phyloP scores from a whole-genome alignment of 2,888 invertebrate species.

The Temnothorax rugatulus region DNA sequence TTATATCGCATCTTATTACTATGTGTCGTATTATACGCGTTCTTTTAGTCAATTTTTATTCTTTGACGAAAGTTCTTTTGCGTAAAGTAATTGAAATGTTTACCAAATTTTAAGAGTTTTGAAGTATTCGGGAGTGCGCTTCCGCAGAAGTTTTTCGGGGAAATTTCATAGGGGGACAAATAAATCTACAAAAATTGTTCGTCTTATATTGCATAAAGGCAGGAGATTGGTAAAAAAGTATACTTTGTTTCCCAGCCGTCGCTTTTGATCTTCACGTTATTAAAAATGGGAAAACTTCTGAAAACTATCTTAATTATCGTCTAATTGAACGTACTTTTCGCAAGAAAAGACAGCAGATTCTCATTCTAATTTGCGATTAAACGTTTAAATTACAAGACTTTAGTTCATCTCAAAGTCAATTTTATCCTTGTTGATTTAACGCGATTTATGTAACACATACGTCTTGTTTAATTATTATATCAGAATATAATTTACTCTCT shows the following conservation, averaged over 20 bases:
- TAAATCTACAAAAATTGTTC: slow-evolving; percentile 42
- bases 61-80: background rate
- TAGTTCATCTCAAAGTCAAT: background rate
- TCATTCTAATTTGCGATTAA: background rate
- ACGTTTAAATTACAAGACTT: slow-evolving; percentile 1
- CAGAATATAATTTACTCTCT: background rate
- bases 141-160: slow-evolving; percentile 20
- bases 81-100: slow-evolving; percentile 9
- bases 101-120: slow-evolving; percentile 18
- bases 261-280: slow-evolving; percentile 49
- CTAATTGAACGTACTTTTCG: slow-evolving; percentile 65
- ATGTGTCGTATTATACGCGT: background rate
- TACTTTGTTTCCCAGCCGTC: slow-evolving; percentile 6
- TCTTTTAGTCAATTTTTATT: slow-evolving; percentile 6
- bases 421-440: background rate
- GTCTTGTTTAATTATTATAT: background rate
- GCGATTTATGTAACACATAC: background rate
- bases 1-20: background rate
- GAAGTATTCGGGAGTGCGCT: slow-evolving; percentile 18
- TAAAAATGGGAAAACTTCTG: slow-evolving; percentile 24
- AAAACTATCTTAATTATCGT: slow-evolving; percentile 75
- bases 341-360: background rate
- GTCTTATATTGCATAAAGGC: slow-evolving; percentile 7
- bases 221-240: background rate
- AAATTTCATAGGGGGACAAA: slow-evolving; percentile 25